phyloP scores from a whole-genome alignment of 2,113 vertebrate species.

The Galbula dea region DNA sequence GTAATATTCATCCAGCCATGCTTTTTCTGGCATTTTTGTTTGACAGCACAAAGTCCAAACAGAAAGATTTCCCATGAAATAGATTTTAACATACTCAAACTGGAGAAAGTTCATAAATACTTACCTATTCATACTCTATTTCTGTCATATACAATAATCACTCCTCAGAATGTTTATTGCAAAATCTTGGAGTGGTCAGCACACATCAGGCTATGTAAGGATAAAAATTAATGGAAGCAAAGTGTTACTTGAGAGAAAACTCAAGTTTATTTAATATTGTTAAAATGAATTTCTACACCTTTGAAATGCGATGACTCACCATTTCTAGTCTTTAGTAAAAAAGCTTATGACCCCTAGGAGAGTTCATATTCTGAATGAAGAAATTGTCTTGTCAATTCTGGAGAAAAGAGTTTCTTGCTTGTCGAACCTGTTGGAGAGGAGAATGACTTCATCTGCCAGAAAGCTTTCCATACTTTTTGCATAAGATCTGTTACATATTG shows the following conservation, averaged over 20 bases:
- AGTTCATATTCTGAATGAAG: neutral
- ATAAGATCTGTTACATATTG: neutral
- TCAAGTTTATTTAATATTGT: neutral
- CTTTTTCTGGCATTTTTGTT: neutral
- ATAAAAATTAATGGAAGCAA: neutral
- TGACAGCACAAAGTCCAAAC: neutral
- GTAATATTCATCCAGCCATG: neutral
- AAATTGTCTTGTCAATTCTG: neutral
- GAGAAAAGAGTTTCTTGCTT: neutral
- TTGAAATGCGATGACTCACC: neutral
- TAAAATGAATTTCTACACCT: neutral
- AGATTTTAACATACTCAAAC: neutral
- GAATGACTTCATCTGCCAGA: neutral
- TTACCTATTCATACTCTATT: neutral
- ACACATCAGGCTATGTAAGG: neutral
- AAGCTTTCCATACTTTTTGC: neutral
- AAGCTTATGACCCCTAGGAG: neutral
- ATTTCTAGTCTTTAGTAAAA: neutral
- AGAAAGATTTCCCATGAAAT: neutral
- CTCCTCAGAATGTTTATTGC: neutral
- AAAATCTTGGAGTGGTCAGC: neutral
- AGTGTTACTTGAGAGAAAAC: neutral
- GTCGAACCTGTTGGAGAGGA: neutral
- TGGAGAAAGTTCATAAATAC: neutral
- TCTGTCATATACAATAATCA: fast-evolving